Evolutionary conservation across 2,888 invertebrate genomes (phyloP).

Genomic region (Acleris holmiana): DNA sequence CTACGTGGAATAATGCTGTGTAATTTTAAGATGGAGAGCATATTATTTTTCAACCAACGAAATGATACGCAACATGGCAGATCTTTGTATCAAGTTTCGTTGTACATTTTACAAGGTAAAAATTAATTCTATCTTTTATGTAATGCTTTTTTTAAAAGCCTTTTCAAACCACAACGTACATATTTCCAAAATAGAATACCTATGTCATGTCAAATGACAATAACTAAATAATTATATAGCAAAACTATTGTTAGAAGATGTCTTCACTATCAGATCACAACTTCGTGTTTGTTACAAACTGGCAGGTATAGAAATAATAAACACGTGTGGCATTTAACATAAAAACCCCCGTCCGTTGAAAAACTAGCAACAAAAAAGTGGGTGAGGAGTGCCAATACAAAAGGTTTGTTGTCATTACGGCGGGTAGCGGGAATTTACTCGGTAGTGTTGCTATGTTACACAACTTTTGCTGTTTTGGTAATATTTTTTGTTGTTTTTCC

Average conservation of each 20-base stretch:
- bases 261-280: not conserved
- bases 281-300: constrained; percentile 7
- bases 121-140: too few species aligned
- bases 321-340: constrained; percentile 25
- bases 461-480: not conserved
- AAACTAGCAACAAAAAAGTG: constrained; percentile 36
- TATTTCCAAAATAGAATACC: not conserved
- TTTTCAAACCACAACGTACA: too few species aligned
- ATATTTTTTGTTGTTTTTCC: too few species aligned
- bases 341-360: constrained; percentile 24
- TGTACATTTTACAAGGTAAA: too few species aligned
- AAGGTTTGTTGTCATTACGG: constrained; percentile 48
- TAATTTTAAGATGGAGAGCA: too few species aligned
- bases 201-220: constrained; percentile 1
- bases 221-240: too few species aligned
- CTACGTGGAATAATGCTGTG: too few species aligned
- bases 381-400: constrained; percentile 41
- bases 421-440: constrained; percentile 43
- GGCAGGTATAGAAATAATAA: constrained; percentile 10
- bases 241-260: too few species aligned
- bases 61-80: too few species aligned
- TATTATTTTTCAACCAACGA: too few species aligned
- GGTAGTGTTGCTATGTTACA: constrained; percentile 47
- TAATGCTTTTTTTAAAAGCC: too few species aligned
- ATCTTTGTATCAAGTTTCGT: too few species aligned